Evolutionary conservation across 2,888 invertebrate species (phyloP).

Genomic region (Harpagoxenus sublaevis): DNA sequence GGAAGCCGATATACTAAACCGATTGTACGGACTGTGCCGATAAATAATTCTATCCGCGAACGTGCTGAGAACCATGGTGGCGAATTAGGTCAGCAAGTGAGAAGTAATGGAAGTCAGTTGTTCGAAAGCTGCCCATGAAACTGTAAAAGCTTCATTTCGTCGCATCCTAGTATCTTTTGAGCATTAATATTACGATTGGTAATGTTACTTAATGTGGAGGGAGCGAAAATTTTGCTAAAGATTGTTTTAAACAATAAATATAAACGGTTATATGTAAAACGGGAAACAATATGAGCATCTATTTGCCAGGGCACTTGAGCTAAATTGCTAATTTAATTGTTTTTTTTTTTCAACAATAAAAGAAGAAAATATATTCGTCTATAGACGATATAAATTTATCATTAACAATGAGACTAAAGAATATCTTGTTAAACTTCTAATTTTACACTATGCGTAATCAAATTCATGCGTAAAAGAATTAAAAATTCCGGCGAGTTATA

Average conservation of each 20-base stretch:
- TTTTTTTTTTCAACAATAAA: background rate
- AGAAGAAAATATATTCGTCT: background rate
- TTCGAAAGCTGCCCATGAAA: conserved; percentile 62
- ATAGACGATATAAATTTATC: background rate
- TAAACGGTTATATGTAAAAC: background rate
- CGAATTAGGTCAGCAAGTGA: conserved; percentile 71
- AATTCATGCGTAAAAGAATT: background rate
- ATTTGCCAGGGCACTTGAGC: background rate
- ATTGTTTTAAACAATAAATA: background rate
- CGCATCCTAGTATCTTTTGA: background rate
- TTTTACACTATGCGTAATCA: background rate
- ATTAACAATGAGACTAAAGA: background rate
- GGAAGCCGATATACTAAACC: conserved; percentile 60
- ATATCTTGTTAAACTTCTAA: background rate
- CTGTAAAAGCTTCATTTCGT: conserved; percentile 39
- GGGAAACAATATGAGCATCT: background rate
- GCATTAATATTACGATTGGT: background rate
- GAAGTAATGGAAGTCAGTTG: conserved; percentile 66
- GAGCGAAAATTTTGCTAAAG: background rate
- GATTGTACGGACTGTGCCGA: conserved; percentile 62
- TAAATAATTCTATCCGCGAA: conserved; percentile 70
- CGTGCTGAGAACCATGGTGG: conserved; percentile 46
- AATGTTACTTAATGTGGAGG: background rate
- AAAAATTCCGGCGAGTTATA: background rate
- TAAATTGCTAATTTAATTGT: background rate